Evolutionary conservation across 2,797 vertebrate genomes (phyloP).

Genomic region (Pseudochromis fuscus): DNA sequence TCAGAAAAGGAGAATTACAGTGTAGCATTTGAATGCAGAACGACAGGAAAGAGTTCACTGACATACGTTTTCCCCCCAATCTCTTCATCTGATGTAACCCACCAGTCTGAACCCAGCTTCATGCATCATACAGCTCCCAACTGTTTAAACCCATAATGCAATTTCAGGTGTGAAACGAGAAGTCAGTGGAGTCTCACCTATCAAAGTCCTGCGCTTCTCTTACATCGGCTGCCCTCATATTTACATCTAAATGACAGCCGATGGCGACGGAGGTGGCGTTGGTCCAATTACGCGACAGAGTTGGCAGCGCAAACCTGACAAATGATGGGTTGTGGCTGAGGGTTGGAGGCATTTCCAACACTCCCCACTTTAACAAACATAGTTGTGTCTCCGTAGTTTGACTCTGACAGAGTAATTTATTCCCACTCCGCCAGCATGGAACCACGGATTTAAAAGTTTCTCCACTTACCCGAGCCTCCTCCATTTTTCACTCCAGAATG

Average conservation of each 20-base stretch:
- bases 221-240: constrained; percentile 40
- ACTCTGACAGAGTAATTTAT: constrained; percentile 80
- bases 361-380: constrained; percentile 61
- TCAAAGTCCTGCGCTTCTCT: constrained; percentile 31
- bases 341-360: constrained; percentile 60
- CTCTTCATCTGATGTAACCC: constrained; percentile 34
- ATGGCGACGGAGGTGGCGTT: constrained; percentile 38
- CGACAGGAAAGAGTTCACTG: constrained; percentile 14
- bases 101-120: neutral
- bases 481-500: constrained; percentile 72
- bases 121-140: neutral
- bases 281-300: constrained; percentile 60
- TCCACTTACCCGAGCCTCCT: constrained; percentile 66
- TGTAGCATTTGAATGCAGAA: constrained; percentile 7
- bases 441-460: constrained; percentile 79
- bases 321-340: constrained; percentile 66
- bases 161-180: constrained; percentile 18
- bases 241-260: constrained; percentile 67
- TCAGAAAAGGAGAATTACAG: neutral
- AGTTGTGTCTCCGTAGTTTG: constrained; percentile 59
- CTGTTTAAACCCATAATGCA: constrained; percentile 13
- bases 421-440: constrained; percentile 64
- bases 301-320: constrained; percentile 62
- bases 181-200: constrained; percentile 10
- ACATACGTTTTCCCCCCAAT: constrained; percentile 13